Percentiles rank a stretch among this genome's conserved stretches.
These are phyloP conservation scores for Carposina sasakii DNA, from an alignment of 1,140 invertebrate species.

Conservation along the genomic window DNA sequence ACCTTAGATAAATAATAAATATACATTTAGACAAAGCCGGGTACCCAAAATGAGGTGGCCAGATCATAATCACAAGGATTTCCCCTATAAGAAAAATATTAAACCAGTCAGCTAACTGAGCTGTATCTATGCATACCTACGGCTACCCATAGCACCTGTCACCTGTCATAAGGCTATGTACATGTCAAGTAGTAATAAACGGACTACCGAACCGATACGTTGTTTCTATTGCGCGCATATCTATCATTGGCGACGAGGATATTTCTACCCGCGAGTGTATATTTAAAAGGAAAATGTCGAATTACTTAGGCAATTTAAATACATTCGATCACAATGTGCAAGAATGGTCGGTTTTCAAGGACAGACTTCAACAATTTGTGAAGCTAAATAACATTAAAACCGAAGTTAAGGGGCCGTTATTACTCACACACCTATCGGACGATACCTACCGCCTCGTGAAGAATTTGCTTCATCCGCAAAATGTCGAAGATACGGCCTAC, in stretches of 20 bases:
- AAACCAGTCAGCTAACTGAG: too few relatives aligned
- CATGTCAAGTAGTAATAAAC: too few relatives aligned
- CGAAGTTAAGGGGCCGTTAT: background rate
- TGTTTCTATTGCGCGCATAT: background rate
- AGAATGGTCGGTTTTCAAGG: background rate
- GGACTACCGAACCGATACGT: background rate
- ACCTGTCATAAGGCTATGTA: too few relatives aligned
- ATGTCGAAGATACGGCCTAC: background rate
- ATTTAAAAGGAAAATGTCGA: background rate
- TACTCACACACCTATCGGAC: conserved; percentile 6
- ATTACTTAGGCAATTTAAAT: background rate
- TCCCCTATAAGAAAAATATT: too few relatives aligned
- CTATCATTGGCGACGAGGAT: background rate
- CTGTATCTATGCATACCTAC: too few relatives aligned
- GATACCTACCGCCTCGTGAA: background rate
- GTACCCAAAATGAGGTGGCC: too few relatives aligned
- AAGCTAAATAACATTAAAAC: background rate
- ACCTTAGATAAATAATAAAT: too few relatives aligned
- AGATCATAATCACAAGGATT: too few relatives aligned
- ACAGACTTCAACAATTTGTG: background rate
- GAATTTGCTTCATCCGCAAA: background rate
- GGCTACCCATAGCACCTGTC: too few relatives aligned
- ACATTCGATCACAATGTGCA: background rate
- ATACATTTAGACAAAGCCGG: too few relatives aligned
- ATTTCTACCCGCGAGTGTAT: background rate